Conservation (phyloP, 2,888 invertebrate species). For the Clanis bilineata region DNA sequence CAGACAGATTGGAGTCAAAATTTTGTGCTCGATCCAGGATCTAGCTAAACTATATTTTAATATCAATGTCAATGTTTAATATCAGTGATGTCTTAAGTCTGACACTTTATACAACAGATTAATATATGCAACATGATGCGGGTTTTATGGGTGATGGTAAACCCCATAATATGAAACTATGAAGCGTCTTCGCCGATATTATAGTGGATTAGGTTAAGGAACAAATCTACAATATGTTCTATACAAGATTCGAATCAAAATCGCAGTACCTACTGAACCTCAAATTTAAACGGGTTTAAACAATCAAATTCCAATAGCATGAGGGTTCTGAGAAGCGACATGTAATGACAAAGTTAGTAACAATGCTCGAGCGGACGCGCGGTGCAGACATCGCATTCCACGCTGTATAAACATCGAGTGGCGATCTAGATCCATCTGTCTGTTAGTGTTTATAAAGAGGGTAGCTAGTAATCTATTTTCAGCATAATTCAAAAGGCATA, state of each 20-base stretch:
- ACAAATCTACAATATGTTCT: not conserved
- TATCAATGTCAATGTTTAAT: no score
- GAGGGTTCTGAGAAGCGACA: not conserved
- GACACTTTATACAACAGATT: no score
- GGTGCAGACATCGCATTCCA: not conserved
- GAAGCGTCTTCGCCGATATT: no score
- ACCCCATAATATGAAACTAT: no score
- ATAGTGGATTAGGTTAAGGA: no score
- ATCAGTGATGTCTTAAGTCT: no score
- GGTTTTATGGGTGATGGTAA: no score
- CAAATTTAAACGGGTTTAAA: not conserved
- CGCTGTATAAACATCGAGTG: not conserved
- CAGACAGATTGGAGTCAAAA: no score
- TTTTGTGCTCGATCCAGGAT: no score
- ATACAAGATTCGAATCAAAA: not conserved
- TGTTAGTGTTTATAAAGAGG: not conserved
- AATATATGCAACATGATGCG: no score
- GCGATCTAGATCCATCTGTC: not conserved
- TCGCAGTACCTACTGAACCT: not conserved
- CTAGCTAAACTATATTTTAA: not conserved
- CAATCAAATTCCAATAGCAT: not conserved
- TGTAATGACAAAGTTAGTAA: constrained; percentile 2
- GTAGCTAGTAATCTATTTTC: no score
- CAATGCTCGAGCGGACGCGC: not conserved
- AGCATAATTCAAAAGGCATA: no score